Evolutionary conservation across 1,140 invertebrate genomes (phyloP).

Genomic region (Asobara japonica): DNA sequence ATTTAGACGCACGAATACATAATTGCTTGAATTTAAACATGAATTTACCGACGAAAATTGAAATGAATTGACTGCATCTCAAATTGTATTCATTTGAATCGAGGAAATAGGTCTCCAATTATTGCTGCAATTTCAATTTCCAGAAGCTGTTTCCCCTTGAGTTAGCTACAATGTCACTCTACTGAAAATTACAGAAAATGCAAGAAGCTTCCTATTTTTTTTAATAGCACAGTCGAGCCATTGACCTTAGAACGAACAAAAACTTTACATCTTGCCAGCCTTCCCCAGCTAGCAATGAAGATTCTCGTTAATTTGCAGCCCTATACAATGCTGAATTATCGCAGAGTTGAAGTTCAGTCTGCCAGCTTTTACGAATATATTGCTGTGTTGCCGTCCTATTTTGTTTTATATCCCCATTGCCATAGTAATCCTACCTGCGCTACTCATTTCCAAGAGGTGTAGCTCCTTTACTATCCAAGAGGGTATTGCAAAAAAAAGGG

Average conservation of each 20-base stretch:
- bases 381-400: background rate
- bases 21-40: no score
- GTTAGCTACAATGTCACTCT: no score
- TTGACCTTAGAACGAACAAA: background rate
- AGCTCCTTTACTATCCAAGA: constrained; percentile 1
- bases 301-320: constrained; percentile 22
- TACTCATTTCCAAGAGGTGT: constrained; percentile 11
- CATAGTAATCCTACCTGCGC: background rate
- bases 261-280: background rate
- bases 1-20: no score
- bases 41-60: background rate
- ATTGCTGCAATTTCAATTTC: no score
- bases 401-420: background rate
- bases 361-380: constrained; percentile 17
- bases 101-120: background rate
- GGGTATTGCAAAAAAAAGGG: constrained; percentile 34
- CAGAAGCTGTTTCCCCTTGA: no score
- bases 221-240: constrained; percentile 14
- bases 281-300: constrained; percentile 16
- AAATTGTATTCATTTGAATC: no score
- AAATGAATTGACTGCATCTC: no score
- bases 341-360: constrained; percentile 13
- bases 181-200: no score
- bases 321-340: constrained; percentile 1
- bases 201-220: no score